Evolutionary conservation across 2,888 invertebrate genomes (phyloP), one percentile per base, ranked within the genome.

Genomic region (Amphipoea lucens): DNA sequence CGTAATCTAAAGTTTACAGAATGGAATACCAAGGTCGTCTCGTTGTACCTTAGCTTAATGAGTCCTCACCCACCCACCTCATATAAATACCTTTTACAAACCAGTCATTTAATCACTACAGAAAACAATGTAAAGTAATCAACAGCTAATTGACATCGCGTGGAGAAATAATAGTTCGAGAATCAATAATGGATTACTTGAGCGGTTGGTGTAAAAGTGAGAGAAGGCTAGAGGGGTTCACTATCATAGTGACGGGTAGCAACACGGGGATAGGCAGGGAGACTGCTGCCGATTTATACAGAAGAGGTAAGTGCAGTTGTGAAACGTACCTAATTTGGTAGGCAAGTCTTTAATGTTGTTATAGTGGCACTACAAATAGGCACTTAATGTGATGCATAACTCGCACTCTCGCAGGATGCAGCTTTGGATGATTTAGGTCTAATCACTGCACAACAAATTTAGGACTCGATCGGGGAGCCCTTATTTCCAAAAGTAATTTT

Each of bases 221-320:
- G 29, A 95, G 95, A 45, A 95, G 97, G 66, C 96, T 97, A 79
- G 94, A 96, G 93, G 94, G 97, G 88, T 83, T 93, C 89, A 94
- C 96, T 70, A 96, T 94, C 3, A 91, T 97, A 14, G 93, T 97
- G 14, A 97, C 97, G 0, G 98, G 98, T 62, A 97, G 98, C 51
- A 98, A 98, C 92, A 97, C 97, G 14, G 98, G 98, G 14, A 98
- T 98, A 82, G 98, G 98, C 9, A 98, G 97, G 94, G 98, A 98
- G 94, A 97, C 98, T 4, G 97, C 97, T 0, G 90, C 94, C 81
- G 97, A 98, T 90, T 92, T 97, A 62, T 97, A 95, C 81, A 89
- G 88, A 79, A 93, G 97, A 90, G 97, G 97, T 97, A 89, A 82
- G 86, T 85, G 20, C 14, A 42, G 29, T 45, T 81, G 20, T 42